Percentiles rank a stretch among this genome's conserved stretches.
Evolutionary conservation across 1,140 invertebrate species (phyloP).

Genomic region (Nephila pilipes): DNA sequence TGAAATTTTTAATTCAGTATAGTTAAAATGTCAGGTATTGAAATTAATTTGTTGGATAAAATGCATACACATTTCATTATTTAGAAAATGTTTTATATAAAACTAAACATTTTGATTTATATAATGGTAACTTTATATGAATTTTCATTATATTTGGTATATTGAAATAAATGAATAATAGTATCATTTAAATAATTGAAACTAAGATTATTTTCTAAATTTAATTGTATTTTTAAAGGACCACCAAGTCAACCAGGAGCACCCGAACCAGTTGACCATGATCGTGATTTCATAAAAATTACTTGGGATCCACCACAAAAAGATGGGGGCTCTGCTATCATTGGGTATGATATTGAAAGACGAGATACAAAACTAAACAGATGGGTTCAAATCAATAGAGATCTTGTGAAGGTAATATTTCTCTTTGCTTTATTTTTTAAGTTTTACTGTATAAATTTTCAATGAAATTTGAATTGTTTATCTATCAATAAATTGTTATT

Average conservation of each 20-base stretch:
- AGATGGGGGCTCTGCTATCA: slow-evolving; percentile 94
- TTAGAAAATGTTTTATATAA: too few species aligned
- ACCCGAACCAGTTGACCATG: slow-evolving; percentile 92
- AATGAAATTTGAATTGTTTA: background rate
- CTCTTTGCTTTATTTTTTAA: background rate
- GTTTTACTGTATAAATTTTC: background rate
- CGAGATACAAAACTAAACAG: slow-evolving; percentile 95
- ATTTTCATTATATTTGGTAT: too few species aligned
- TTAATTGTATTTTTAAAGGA: slow-evolving; percentile 82
- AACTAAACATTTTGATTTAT: too few species aligned
- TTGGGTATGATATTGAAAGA: slow-evolving; percentile 95
- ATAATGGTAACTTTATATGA: too few species aligned
- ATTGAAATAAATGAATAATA: too few species aligned
- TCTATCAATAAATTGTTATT: too few species aligned
- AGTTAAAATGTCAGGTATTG: too few species aligned
- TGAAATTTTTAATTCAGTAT: too few species aligned
- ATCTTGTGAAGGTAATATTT: slow-evolving; percentile 66
- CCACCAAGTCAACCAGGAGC: slow-evolving; percentile 94
- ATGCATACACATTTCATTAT: too few species aligned
- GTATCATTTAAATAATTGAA: background rate
- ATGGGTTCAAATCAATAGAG: slow-evolving; percentile 95
- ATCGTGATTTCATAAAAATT: slow-evolving; percentile 95
- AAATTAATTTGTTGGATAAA: too few species aligned
- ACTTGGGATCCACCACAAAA: slow-evolving; percentile 94
- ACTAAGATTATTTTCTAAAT: background rate